Evolutionary conservation across 2,797 vertebrate genomes (phyloP).

Genomic region (Rhinichthys osculus): DNA sequence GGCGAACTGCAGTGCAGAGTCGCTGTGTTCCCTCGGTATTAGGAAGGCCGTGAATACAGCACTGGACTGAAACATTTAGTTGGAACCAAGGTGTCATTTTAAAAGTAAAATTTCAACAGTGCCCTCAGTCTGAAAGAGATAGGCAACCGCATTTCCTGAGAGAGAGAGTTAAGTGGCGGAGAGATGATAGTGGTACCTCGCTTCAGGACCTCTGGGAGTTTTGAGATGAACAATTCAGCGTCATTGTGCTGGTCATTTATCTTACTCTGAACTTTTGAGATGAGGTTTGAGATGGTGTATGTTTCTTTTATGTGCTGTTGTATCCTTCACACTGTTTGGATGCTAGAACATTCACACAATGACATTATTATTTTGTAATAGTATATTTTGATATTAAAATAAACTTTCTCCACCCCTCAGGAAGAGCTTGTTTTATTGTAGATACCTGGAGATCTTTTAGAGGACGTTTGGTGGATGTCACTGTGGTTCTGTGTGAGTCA

Average conservation of each 20-base stretch:
- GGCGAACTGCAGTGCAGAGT: background rate
- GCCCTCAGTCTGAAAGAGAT: background rate
- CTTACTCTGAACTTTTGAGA: conserved; percentile 7
- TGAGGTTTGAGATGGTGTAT: background rate
- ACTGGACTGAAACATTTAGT: background rate
- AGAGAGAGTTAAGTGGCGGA: background rate
- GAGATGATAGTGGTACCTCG: background rate
- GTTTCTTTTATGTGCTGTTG: background rate
- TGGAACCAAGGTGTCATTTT: conserved; percentile 1
- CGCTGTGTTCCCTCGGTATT: background rate
- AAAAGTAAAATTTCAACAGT: conserved; percentile 4
- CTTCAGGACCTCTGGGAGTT: conserved; percentile 18
- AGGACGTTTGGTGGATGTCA: conserved; percentile 25
- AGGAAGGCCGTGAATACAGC: background rate
- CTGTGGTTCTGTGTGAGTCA: conserved; percentile 37
- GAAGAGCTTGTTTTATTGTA: background rate
- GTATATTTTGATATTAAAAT: background rate
- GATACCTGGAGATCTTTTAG: background rate
- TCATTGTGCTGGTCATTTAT: conserved; percentile 4
- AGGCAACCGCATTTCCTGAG: background rate
- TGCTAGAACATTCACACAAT: background rate
- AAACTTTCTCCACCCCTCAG: background rate
- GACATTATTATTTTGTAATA: background rate
- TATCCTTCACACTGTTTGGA: background rate
- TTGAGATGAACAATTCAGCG: conserved; percentile 8